Percentiles rank a stretch among this genome's conserved stretches.
Evolutionary conservation across 2,113 vertebrate species (phyloP).

Genomic region (Uropsilus gracilis): DNA sequence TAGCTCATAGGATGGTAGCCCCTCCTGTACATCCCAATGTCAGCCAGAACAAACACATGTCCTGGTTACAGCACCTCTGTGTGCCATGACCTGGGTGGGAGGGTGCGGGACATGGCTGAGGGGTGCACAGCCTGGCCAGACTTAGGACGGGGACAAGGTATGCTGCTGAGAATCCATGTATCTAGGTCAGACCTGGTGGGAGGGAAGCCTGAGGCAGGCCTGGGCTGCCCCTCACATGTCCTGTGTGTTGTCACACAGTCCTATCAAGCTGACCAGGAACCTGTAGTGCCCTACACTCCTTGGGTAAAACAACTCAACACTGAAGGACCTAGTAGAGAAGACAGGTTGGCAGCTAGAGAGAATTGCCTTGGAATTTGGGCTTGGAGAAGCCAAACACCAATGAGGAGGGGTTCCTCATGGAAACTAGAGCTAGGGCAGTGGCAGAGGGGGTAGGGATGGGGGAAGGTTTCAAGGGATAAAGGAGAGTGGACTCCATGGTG

Average conservation of each 20-base stretch:
- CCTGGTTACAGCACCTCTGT: not conserved
- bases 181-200: not conserved
- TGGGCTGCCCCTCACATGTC: not conserved
- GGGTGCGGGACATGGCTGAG: not conserved
- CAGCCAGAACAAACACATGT: not conserved
- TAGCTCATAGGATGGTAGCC: not conserved
- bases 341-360: not conserved
- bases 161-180: not conserved
- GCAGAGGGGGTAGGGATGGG: not conserved
- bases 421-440: too few species aligned
- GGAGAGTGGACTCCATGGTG: not conserved
- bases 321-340: not conserved
- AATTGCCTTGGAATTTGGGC: not conserved
- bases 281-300: rapidly evolving
- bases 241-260: not conserved
- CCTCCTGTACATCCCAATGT: too few species aligned
- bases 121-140: not conserved
- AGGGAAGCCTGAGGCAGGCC: not conserved
- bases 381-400: not conserved
- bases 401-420: not conserved
- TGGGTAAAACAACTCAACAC: rapidly evolving
- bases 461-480: not conserved
- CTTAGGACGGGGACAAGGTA: not conserved
- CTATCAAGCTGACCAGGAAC: not conserved
- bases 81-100: not conserved